These are phyloP conservation scores for Sarcophaga bullata DNA, from an alignment of 1,140 invertebrate genomes.

Conservation along the genomic window DNA sequence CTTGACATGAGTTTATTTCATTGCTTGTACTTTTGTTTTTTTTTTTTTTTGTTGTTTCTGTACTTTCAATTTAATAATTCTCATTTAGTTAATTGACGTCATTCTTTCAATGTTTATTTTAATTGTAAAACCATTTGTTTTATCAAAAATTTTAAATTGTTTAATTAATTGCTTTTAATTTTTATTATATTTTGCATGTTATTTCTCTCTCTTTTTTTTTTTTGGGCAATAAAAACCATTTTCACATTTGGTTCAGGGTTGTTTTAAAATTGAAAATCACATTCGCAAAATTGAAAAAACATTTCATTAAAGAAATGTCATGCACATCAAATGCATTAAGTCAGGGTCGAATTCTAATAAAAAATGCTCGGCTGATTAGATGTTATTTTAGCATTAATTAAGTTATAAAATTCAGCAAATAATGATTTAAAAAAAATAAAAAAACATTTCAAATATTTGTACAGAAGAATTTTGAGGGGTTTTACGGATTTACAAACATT, in stretches of 20 bases:
- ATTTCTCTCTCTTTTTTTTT: not conserved
- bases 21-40: too few relatives aligned
- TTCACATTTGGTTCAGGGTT: slow-evolving; percentile 7
- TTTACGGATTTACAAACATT: too few relatives aligned
- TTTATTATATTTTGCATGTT: too few relatives aligned
- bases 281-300: not conserved
- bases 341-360: not conserved
- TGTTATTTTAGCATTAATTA: too few relatives aligned
- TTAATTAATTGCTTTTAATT: not conserved
- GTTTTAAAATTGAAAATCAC: not conserved
- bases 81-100: not conserved
- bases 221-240: slow-evolving; percentile 4
- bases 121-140: not conserved
- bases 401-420: too few relatives aligned
- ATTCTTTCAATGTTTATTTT: not conserved
- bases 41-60: too few relatives aligned
- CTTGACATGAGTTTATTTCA: not conserved
- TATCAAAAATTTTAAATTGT: not conserved
- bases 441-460: too few relatives aligned
- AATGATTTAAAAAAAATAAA: too few relatives aligned
- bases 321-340: slow-evolving; percentile 7
- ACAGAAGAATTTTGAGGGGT: too few relatives aligned
- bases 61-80: not conserved
- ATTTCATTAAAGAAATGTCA: not conserved
- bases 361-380: not conserved